These are phyloP conservation scores for Lapara coniferarum DNA, from an alignment of 2,888 invertebrate genomes.

Conservation along the genomic window DNA sequence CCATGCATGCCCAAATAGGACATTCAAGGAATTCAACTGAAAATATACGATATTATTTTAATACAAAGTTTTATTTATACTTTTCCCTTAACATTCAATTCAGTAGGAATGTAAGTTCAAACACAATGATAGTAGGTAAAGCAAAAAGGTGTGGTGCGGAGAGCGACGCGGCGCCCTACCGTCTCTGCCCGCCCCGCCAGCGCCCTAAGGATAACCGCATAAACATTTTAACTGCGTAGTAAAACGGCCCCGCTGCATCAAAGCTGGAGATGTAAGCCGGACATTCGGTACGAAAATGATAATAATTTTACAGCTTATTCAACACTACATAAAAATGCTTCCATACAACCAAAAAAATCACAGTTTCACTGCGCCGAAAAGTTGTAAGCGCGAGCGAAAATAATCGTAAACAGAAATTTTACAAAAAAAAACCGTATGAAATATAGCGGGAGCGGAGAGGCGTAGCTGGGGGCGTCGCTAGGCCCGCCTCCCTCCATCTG, in stretches of 20 bases:
- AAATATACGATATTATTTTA: background rate
- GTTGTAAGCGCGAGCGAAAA: slow-evolving; percentile 51
- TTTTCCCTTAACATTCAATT: background rate
- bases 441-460: slow-evolving; percentile 50
- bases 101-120: background rate
- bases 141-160: slow-evolving; percentile 1
- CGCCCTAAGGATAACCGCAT: background rate
- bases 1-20: slow-evolving; percentile 15
- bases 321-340: slow-evolving; percentile 21
- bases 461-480: slow-evolving; percentile 52
- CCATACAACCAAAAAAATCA: slow-evolving; percentile 28
- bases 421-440: slow-evolving; percentile 33
- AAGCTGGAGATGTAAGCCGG: background rate
- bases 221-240: slow-evolving; percentile 14
- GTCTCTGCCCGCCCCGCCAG: slow-evolving; percentile 19
- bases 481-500: slow-evolving; percentile 47
- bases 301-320: slow-evolving; percentile 19
- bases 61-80: background rate
- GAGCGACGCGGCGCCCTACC: slow-evolving; percentile 4
- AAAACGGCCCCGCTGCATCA: background rate
- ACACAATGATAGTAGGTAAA: background rate
- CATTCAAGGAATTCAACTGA: background rate
- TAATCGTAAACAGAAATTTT: slow-evolving; percentile 55
- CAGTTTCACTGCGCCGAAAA: slow-evolving; percentile 42
- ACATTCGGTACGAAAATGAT: background rate